These are phyloP conservation scores for Brachionus rotundiformis DNA, from an alignment of 1,140 invertebrate genomes.

Conservation along the genomic window DNA sequence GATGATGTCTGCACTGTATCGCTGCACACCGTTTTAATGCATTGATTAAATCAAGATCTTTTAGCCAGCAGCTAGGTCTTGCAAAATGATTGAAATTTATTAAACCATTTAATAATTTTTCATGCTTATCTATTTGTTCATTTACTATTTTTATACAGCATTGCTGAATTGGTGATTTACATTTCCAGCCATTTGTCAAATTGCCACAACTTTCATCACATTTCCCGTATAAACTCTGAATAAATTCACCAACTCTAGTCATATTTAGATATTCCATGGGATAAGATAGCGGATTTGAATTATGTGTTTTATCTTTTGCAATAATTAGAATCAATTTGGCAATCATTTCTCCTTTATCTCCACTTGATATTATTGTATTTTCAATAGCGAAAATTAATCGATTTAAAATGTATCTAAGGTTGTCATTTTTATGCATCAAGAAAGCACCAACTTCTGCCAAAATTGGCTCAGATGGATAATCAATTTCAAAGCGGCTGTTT, in stretches of 20 bases:
- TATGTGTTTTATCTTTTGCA: not conserved
- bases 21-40: constrained; percentile 30
- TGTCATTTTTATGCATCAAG: not conserved
- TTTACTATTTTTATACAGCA: constrained; percentile 12
- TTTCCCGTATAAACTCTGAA: constrained; percentile 10
- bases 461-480: constrained; percentile 40
- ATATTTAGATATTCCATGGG: not conserved
- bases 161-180: not conserved
- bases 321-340: constrained; percentile 3
- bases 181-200: not conserved
- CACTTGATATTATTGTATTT: not conserved
- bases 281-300: not conserved
- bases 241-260: not conserved
- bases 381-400: not conserved
- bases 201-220: not conserved
- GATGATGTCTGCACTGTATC: not conserved
- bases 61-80: not conserved
- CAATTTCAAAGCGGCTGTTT: not conserved
- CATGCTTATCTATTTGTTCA: not conserved
- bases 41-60: not conserved
- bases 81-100: constrained; percentile 43
- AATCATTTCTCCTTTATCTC: constrained; percentile 4
- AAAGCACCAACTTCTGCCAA: not conserved
- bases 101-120: not conserved
- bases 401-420: not conserved